Evolutionary conservation across 2,888 invertebrate genomes (phyloP).

Genomic region (Listrodromus nycthemerus): DNA sequence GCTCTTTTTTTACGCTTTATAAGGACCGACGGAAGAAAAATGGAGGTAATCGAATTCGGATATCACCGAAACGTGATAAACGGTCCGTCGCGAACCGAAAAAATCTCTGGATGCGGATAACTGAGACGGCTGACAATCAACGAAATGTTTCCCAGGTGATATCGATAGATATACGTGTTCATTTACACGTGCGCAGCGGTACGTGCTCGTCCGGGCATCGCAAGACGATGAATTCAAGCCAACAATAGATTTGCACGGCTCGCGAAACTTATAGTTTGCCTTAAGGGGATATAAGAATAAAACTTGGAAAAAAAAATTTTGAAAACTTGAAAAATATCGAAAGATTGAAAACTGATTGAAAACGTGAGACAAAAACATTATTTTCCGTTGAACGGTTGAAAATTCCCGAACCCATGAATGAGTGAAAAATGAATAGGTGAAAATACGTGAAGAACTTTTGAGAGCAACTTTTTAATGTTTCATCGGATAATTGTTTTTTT

Average conservation of each 20-base stretch:
- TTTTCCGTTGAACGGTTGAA: too few species aligned
- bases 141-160: constrained; percentile 39
- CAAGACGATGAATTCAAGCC: constrained; percentile 54
- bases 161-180: constrained; percentile 13
- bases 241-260: constrained; percentile 63
- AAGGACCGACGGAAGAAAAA: neutral
- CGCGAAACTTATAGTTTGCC: constrained; percentile 40
- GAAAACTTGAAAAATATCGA: neutral
- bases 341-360: neutral
- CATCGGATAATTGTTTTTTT: too few species aligned
- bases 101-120: neutral
- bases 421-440: too few species aligned
- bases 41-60: too few species aligned
- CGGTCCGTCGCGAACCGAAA: neutral
- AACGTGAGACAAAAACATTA: too few species aligned
- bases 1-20: constrained; percentile 4
- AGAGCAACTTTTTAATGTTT: too few species aligned
- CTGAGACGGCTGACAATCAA: neutral
- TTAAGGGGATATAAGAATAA: neutral
- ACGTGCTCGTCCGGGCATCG: constrained; percentile 47
- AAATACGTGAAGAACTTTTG: too few species aligned
- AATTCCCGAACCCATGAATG: too few species aligned
- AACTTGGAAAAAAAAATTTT: neutral
- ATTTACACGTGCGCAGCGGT: constrained; percentile 36
- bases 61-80: neutral